A percentile compares a stretch with the other conserved stretches of the same genome.
phyloP scores from a whole-genome alignment of 37 sponge, comb jelly and placozoan species.

The Ephydatia muelleri region DNA sequence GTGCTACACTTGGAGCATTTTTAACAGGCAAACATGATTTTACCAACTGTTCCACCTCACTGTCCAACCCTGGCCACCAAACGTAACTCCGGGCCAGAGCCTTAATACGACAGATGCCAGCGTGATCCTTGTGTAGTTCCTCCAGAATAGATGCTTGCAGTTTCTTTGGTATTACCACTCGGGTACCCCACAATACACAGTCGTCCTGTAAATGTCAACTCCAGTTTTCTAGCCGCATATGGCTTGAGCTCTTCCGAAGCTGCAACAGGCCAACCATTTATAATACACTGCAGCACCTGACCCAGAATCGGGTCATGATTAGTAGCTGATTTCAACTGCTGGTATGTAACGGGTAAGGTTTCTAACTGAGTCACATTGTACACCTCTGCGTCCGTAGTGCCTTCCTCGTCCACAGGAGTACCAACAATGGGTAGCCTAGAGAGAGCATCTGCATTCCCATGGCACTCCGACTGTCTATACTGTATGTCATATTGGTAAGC shows the following conservation, averaged over 20 bases:
- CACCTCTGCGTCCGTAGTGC: slow-evolving; percentile 5
- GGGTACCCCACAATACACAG: slow-evolving; percentile 36
- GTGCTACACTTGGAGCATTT: too few relatives aligned
- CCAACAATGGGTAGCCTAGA: too few relatives aligned
- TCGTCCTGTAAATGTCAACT: slow-evolving; percentile 28
- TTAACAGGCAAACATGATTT: too few relatives aligned
- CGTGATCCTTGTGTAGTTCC: slow-evolving; percentile 26
- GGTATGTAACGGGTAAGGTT: slow-evolving; percentile 14
- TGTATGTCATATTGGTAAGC: too few relatives aligned
- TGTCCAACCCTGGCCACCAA: too few relatives aligned
- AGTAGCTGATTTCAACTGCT: slow-evolving; percentile 32
- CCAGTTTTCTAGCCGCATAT: background rate
- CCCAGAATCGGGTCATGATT: slow-evolving; percentile 45
- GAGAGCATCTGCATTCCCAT: too few relatives aligned
- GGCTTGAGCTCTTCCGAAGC: slow-evolving; percentile 22
- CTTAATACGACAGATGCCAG: too few relatives aligned
- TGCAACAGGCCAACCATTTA: slow-evolving; percentile 42
- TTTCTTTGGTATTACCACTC: slow-evolving; percentile 31
- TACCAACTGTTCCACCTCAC: too few relatives aligned
- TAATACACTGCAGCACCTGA: slow-evolving; percentile 36
- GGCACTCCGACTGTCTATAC: too few relatives aligned
- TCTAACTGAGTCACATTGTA: slow-evolving; percentile 26
- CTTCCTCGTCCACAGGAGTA: background rate
- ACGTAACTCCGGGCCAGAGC: too few relatives aligned
- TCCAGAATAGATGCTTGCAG: slow-evolving; percentile 18